phyloP scores from a whole-genome alignment of 2,113 vertebrate genomes.

The Madoqua kirkii region DNA sequence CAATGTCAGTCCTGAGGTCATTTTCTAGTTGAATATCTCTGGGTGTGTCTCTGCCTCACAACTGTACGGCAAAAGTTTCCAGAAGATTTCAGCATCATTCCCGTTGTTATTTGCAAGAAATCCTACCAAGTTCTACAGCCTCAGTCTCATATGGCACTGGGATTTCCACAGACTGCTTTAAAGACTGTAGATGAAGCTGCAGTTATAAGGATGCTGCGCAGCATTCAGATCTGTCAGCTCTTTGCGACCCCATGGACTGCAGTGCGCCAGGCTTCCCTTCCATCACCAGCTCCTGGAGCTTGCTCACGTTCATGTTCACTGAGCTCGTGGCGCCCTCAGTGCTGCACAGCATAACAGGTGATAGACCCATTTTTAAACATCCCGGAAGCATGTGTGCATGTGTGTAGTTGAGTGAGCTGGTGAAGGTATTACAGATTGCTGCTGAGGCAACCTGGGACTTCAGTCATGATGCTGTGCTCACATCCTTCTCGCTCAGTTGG shows the following conservation, averaged over 20 bases:
- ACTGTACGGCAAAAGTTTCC: background rate
- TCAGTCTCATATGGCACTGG: background rate
- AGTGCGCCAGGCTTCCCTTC: background rate
- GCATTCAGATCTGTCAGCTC: background rate
- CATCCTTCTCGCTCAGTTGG: background rate
- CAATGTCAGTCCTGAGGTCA: background rate
- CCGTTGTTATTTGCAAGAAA: background rate
- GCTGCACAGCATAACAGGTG: background rate
- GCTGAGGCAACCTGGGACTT: background rate
- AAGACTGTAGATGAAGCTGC: background rate
- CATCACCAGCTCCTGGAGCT: background rate
- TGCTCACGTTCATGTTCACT: background rate
- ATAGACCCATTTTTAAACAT: background rate
- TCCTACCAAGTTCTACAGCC: background rate
- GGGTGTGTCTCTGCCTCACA: background rate
- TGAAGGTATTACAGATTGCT: background rate
- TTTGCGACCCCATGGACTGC: background rate
- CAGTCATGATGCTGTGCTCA: background rate
- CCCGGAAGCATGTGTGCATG: background rate
- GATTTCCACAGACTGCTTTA: background rate
- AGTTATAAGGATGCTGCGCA: background rate
- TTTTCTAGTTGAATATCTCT: background rate
- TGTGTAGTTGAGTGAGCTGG: background rate
- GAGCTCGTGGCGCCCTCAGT: background rate
- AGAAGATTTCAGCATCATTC: background rate